These are phyloP conservation scores for Philereme vetulata DNA, from an alignment of 2,888 invertebrate species.

Conservation along the genomic window DNA sequence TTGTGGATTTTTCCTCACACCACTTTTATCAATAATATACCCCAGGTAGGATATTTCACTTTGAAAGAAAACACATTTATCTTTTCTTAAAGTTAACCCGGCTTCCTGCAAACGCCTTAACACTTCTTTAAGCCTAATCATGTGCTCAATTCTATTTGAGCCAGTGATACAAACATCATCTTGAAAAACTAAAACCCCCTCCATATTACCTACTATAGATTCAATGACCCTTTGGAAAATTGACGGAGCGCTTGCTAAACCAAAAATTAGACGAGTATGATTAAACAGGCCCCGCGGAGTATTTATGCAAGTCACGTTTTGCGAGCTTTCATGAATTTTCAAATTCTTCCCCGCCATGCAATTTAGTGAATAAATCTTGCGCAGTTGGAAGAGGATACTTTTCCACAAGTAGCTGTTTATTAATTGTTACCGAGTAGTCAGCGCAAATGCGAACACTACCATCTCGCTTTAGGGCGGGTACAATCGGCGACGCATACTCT, in stretches of 20 bases:
- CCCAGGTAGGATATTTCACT: constrained; percentile 2
- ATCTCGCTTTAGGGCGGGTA: too few relatives aligned
- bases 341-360: constrained; percentile 6
- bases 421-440: too few relatives aligned
- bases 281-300: too few relatives aligned
- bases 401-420: constrained; percentile 1
- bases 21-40: constrained; percentile 5
- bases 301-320: background rate
- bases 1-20: background rate
- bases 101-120: too few relatives aligned
- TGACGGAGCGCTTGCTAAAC: too few relatives aligned
- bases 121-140: background rate
- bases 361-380: background rate
- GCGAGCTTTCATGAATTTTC: constrained; percentile 7
- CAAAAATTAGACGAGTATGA: too few relatives aligned
- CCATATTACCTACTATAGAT: constrained; percentile 4
- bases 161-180: too few relatives aligned
- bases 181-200: constrained; percentile 2
- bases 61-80: too few relatives aligned
- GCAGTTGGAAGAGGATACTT: background rate
- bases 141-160: too few relatives aligned
- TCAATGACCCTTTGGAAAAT: too few relatives aligned
- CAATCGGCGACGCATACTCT: too few relatives aligned
- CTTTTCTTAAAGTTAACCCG: background rate
- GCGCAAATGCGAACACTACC: too few relatives aligned